phyloP scores from a whole-genome alignment of 2,888 invertebrate genomes.

The Alviniconcha strummeri region DNA sequence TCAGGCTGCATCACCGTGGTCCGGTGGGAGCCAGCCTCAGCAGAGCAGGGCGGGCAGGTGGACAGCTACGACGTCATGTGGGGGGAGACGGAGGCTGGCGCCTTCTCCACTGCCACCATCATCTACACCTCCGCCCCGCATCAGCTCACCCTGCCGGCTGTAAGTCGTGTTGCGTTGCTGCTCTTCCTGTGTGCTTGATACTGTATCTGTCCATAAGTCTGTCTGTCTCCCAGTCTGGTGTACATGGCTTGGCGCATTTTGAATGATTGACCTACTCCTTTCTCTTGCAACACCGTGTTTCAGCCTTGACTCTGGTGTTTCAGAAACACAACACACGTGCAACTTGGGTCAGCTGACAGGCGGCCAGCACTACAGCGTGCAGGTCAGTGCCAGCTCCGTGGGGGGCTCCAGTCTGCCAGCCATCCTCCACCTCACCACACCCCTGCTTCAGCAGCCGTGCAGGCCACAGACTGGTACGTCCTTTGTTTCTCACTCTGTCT shows the following conservation, averaged over 20 bases:
- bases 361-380: slow-evolving; percentile 18
- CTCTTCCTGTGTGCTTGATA: no score
- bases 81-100: slow-evolving; percentile 29
- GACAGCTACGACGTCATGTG: slow-evolving; percentile 35
- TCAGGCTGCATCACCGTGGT: slow-evolving; percentile 26
- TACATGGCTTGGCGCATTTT: no score
- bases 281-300: no score
- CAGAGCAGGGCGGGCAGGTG: neutral
- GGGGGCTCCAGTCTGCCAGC: slow-evolving; percentile 1
- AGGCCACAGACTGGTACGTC: neutral
- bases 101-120: slow-evolving; percentile 23
- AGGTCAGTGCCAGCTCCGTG: slow-evolving; percentile 1
- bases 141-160: neutral
- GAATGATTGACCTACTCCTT: no score
- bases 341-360: neutral
- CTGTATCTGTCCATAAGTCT: no score
- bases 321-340: neutral
- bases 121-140: slow-evolving; percentile 13
- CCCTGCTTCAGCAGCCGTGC: neutral
- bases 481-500: neutral
- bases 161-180: neutral
- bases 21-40: slow-evolving; percentile 25
- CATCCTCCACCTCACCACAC: neutral
- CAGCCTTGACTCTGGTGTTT: neutral
- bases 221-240: no score